Conservation (phyloP, 2,797 vertebrate species). For the Arnoldichthys spilopterus region DNA sequence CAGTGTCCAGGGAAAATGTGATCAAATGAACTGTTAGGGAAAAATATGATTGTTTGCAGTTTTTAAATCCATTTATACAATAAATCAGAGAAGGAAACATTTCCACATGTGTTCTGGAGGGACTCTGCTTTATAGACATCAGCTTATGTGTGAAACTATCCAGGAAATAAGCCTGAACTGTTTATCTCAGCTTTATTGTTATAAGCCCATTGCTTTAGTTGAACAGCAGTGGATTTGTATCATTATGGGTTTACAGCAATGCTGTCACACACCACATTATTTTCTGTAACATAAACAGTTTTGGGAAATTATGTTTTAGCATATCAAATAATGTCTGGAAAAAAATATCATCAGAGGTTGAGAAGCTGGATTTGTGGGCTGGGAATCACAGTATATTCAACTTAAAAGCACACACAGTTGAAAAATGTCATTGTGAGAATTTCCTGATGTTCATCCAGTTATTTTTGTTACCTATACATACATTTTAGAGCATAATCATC, state of each 20-base stretch:
- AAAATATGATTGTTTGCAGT: neutral
- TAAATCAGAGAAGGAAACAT: neutral
- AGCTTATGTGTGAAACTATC: neutral
- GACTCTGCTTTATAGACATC: neutral
- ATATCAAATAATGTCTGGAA: neutral
- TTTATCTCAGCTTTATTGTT: slow-evolving; percentile 15
- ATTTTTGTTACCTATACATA: neutral
- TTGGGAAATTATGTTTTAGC: neutral
- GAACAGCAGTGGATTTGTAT: neutral
- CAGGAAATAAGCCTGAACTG: neutral
- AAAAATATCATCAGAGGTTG: too few relatives aligned
- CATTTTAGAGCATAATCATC: neutral
- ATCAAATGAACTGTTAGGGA: neutral
- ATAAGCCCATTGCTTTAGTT: neutral
- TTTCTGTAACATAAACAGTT: neutral
- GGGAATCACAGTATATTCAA: neutral
- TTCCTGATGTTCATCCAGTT: neutral
- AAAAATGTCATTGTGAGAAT: neutral
- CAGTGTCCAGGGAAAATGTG: neutral
- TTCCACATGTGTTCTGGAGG: neutral
- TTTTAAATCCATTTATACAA: neutral
- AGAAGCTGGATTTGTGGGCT: neutral
- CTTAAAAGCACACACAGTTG: neutral
- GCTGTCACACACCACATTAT: neutral
- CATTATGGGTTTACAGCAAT: neutral